Percentiles rank a stretch among this genome's conserved stretches.
These are phyloP conservation scores for Morelia viridis DNA, from an alignment of 2,797 vertebrate genomes.

Conservation along the genomic window DNA sequence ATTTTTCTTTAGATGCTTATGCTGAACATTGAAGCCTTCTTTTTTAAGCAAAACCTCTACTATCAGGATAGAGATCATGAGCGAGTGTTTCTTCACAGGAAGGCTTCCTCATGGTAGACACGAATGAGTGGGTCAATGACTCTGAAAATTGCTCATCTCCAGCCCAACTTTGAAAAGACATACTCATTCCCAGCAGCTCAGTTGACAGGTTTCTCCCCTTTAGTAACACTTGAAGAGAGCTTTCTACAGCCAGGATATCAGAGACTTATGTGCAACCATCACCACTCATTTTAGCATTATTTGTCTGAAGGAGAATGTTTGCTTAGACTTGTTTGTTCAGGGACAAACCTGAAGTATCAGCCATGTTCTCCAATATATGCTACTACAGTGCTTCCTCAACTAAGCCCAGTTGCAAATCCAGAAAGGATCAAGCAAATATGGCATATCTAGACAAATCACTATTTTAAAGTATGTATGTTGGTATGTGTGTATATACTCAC, in stretches of 20 bases:
- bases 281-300: background rate
- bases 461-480: background rate
- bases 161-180: background rate
- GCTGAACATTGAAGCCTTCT: background rate
- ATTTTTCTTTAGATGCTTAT: background rate
- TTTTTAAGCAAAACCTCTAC: background rate
- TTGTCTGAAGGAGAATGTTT: background rate
- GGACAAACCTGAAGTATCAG: background rate
- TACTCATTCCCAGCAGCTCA: background rate
- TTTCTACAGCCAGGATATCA: background rate
- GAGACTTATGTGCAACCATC: background rate
- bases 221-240: background rate
- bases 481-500: background rate
- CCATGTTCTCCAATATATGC: background rate
- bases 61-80: background rate
- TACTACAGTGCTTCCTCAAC: background rate
- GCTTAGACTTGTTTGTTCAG: background rate
- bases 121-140: background rate
- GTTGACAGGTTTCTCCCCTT: background rate
- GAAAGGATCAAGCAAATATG: background rate
- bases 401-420: background rate
- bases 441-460: background rate
- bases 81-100: background rate
- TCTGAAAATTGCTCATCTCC: background rate
- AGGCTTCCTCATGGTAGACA: background rate